phyloP scores from a whole-genome alignment of 2,113 vertebrate genomes.

The Neolamprologus sp. region DNA sequence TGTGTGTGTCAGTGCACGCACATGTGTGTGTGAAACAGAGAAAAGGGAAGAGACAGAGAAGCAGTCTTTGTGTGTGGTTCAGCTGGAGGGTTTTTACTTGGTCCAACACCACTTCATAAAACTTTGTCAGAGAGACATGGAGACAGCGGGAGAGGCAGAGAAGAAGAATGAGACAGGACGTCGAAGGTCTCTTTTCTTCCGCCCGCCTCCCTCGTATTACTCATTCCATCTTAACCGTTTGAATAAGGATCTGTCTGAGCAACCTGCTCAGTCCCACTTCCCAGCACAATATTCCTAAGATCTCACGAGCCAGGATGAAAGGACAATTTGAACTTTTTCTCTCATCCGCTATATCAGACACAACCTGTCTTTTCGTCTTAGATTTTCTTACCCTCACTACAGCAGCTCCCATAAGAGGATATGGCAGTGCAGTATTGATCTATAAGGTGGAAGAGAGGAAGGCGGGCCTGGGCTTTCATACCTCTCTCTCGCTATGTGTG shows the following conservation, averaged over 20 bases:
- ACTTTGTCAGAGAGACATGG: conserved; percentile 65
- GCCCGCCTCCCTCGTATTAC: conserved; percentile 42
- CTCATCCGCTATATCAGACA: conserved; percentile 46
- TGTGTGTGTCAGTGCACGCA: conserved; percentile 35
- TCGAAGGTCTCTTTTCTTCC: conserved; percentile 51
- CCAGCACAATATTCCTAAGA: conserved; percentile 46
- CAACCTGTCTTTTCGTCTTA: conserved; percentile 55
- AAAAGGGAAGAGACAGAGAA: conserved; percentile 19
- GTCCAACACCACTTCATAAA: conserved; percentile 68
- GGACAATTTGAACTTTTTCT: conserved; percentile 72
- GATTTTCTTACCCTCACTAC: conserved; percentile 53
- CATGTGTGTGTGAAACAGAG: conserved; percentile 11
- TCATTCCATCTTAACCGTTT: conserved; percentile 54
- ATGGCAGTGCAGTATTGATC: conserved; percentile 67
- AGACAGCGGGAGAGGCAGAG: conserved; percentile 33
- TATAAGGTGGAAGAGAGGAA: conserved; percentile 52
- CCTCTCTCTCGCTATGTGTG: conserved; percentile 15
- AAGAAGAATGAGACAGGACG: conserved; percentile 46
- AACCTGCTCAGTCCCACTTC: conserved; percentile 32
- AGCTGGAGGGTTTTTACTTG: conserved; percentile 55
- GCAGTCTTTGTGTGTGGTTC: conserved; percentile 69
- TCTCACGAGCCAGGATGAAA: conserved; percentile 58
- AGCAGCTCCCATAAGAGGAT: conserved; percentile 65
- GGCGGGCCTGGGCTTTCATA: conserved; percentile 46
- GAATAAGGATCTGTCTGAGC: conserved; percentile 52